Conservation (phyloP, 2,113 vertebrate genomes). For the Xenopus tropicalis region DNA sequence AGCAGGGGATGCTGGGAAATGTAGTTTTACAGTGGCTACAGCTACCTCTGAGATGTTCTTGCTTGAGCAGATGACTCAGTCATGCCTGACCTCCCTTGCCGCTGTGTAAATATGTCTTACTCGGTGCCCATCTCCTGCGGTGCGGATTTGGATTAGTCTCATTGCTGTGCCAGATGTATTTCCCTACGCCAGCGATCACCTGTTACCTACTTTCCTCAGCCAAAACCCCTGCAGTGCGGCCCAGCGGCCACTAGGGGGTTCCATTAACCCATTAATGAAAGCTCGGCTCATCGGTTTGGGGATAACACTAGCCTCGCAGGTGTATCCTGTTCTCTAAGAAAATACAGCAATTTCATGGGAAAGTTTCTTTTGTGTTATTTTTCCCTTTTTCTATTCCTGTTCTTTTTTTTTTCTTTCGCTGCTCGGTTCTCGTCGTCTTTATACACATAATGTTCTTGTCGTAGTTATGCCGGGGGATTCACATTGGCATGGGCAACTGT, state of each 20-base stretch:
- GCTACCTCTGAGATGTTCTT: not conserved
- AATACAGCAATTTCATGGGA: conserved; percentile 61
- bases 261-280: conserved; percentile 52
- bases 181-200: not conserved
- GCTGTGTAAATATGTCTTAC: not conserved
- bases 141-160: not conserved
- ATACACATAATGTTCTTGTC: not conserved
- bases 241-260: conserved; percentile 60
- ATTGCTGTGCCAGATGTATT: not conserved
- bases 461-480: conserved; percentile 2
- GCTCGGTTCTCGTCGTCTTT: conserved; percentile 15
- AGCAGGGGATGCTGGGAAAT: not conserved
- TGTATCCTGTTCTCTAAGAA: conserved; percentile 67
- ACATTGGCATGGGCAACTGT: not conserved
- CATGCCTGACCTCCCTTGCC: no score
- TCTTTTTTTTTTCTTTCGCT: conserved; percentile 26
- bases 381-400: conserved; percentile 44
- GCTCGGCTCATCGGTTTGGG: conserved; percentile 16
- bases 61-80: not conserved
- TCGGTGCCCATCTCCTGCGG: not conserved
- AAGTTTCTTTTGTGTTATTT: conserved; percentile 57
- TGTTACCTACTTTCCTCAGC: not conserved
- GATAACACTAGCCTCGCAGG: conserved; percentile 52
- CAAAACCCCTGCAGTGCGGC: not conserved
- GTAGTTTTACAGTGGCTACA: not conserved